These are phyloP conservation scores for Lithobates pipiens DNA, from an alignment of 2,797 vertebrate species.

Conservation along the genomic window DNA sequence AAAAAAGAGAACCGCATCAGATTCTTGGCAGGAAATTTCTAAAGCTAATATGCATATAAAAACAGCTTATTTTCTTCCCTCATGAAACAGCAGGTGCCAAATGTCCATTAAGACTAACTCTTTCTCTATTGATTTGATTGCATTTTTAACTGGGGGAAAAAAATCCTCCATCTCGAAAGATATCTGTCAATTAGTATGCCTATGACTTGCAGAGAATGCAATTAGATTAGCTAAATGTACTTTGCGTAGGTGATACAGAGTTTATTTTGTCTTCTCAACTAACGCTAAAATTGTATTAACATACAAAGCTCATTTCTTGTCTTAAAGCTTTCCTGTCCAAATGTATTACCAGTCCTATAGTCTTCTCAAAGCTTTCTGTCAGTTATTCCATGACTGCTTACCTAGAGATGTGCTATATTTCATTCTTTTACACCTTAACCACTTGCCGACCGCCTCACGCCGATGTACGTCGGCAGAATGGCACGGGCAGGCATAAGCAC, in stretches of 20 bases:
- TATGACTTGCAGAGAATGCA: constrained; percentile 37
- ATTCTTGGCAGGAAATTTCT: not conserved
- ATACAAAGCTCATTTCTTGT: constrained; percentile 13
- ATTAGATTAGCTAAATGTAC: constrained; percentile 52
- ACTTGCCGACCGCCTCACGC: too few relatives aligned
- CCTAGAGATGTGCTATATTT: not conserved
- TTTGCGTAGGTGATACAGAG: constrained; percentile 34
- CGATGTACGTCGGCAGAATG: too few relatives aligned
- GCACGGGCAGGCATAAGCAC: too few relatives aligned
- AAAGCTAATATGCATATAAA: not conserved
- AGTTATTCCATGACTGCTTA: not conserved
- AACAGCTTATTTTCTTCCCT: constrained; percentile 2
- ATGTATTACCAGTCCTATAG: constrained; percentile 18
- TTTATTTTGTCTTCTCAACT: constrained; percentile 48
- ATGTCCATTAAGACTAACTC: constrained; percentile 44
- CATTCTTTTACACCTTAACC: too few relatives aligned
- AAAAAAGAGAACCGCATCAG: not conserved
- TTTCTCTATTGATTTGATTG: constrained; percentile 45
- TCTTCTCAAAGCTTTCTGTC: not conserved
- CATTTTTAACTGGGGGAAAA: constrained; percentile 23
- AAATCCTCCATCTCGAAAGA: constrained; percentile 34
- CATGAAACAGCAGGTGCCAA: constrained; percentile 32
- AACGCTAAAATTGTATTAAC: constrained; percentile 36
- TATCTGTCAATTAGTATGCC: constrained; percentile 45
- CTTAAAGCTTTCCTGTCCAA: constrained; percentile 6